Conservation (phyloP, 30 jellyfish, hydroid and myxozoan genomes). For the Cassiopea andromeda region DNA sequence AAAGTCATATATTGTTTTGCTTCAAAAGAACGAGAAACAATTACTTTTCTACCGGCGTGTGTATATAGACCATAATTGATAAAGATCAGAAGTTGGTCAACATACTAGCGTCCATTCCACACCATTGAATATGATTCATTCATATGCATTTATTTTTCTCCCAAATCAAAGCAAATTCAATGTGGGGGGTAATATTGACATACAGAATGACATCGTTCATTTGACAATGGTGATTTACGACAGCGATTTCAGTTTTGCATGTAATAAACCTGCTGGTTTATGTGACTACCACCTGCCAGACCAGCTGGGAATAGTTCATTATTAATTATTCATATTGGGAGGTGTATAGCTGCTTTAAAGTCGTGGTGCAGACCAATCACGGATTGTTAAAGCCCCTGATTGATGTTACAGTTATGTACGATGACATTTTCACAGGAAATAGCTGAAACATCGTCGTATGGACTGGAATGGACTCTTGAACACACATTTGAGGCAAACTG, state of each 20-base stretch:
- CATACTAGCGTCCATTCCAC: neutral
- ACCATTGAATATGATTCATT: neutral
- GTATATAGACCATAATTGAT: too few relatives aligned
- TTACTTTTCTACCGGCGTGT: too few relatives aligned
- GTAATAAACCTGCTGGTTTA: neutral
- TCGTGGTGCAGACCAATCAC: neutral
- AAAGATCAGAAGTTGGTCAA: too few relatives aligned
- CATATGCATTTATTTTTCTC: neutral
- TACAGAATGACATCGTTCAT: neutral
- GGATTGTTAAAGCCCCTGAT: neutral
- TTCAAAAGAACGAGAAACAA: too few relatives aligned
- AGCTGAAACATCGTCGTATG: too few relatives aligned
- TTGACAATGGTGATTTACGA: neutral
- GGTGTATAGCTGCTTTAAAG: constrained; percentile 14
- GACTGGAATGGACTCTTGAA: too few relatives aligned
- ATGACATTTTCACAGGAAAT: too few relatives aligned
- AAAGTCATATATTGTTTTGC: too few relatives aligned
- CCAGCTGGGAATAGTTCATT: neutral
- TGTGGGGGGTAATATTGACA: neutral
- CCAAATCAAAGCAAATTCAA: neutral
- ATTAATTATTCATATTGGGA: constrained; percentile 31
- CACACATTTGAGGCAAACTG: too few relatives aligned
- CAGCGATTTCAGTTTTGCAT: neutral
- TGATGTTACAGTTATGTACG: neutral
- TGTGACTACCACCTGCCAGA: neutral